Evolutionary conservation across 2,888 invertebrate species (phyloP).

Genomic region (Drosophila subsilvestris): DNA sequence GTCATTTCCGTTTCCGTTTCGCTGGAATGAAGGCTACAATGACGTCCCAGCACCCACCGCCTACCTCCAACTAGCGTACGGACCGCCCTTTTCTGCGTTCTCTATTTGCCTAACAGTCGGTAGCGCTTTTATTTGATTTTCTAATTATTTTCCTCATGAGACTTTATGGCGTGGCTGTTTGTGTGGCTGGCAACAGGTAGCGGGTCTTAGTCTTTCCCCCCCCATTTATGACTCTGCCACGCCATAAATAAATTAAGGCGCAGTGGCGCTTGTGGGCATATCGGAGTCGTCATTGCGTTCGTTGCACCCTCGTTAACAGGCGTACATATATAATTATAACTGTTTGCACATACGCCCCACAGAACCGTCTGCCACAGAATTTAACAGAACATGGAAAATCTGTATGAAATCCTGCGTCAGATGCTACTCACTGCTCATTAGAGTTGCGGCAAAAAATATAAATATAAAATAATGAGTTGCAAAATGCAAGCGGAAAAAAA

Average conservation of each 20-base stretch:
- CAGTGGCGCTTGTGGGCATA: slow-evolving; percentile 10
- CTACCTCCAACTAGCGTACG: neutral
- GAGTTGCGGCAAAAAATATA: neutral
- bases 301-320: slow-evolving; percentile 51
- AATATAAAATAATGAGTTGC: neutral
- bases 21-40: slow-evolving; percentile 8
- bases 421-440: too few relatives aligned
- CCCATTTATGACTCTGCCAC: slow-evolving; percentile 16
- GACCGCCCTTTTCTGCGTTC: neutral
- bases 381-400: too few relatives aligned
- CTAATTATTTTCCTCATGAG: slow-evolving; percentile 79
- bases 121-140: slow-evolving; percentile 68
- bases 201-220: slow-evolving; percentile 6
- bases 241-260: slow-evolving; percentile 63
- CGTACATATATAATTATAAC: slow-evolving; percentile 57
- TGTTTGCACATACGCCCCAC: slow-evolving; percentile 34
- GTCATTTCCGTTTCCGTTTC: slow-evolving; percentile 58
- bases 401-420: too few relatives aligned
- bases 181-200: slow-evolving; percentile 63
- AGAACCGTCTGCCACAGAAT: too few relatives aligned
- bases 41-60: neutral
- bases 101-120: slow-evolving; percentile 2
- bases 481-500: neutral
- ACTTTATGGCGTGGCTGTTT: slow-evolving; percentile 59
- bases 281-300: neutral